A percentile compares a stretch with the other conserved stretches of the same genome.
phyloP scores from a whole-genome alignment of 2,888 invertebrate genomes.

The Elaeidobius kamerunicus region DNA sequence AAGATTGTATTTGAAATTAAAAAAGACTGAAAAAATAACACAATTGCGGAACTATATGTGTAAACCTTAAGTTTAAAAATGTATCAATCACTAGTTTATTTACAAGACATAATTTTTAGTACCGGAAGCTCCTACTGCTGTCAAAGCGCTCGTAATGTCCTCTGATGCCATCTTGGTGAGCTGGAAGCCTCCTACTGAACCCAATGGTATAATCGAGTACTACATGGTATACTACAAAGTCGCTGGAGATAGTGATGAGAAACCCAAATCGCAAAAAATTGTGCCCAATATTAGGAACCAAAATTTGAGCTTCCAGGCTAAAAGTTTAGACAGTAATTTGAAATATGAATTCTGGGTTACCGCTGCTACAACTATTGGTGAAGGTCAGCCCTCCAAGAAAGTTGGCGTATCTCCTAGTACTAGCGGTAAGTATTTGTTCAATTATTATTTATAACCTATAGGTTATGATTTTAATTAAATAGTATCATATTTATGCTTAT shows the following conservation, averaged over 20 bases:
- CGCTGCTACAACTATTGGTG: constrained; percentile 90
- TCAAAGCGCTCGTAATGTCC: constrained; percentile 92
- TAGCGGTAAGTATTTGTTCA: constrained; percentile 65
- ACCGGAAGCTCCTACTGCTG: constrained; percentile 89
- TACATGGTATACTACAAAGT: constrained; percentile 85
- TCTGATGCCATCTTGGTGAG: constrained; percentile 87
- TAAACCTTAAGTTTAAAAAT: too few relatives aligned
- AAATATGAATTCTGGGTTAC: constrained; percentile 95
- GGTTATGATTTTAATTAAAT: too few relatives aligned
- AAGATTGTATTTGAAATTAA: too few relatives aligned
- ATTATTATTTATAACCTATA: too few relatives aligned
- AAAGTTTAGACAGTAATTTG: constrained; percentile 74
- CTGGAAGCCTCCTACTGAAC: constrained; percentile 90
- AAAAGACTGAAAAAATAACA: too few relatives aligned
- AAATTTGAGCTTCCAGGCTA: constrained; percentile 79
- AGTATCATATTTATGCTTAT: too few relatives aligned
- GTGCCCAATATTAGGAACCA: constrained; percentile 67
- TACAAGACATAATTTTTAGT: constrained; percentile 62
- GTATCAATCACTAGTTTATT: too few relatives aligned
- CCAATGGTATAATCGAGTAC: constrained; percentile 89
- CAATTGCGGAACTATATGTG: too few relatives aligned
- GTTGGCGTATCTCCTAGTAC: constrained; percentile 81
- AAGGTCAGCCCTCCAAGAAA: constrained; percentile 86
- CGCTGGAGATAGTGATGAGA: constrained; percentile 48
- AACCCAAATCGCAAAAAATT: constrained; percentile 73